Base-by-base conservation (phyloP, 2,797 vertebrate species). In the Cryptoblepharus egeriae region DNA sequence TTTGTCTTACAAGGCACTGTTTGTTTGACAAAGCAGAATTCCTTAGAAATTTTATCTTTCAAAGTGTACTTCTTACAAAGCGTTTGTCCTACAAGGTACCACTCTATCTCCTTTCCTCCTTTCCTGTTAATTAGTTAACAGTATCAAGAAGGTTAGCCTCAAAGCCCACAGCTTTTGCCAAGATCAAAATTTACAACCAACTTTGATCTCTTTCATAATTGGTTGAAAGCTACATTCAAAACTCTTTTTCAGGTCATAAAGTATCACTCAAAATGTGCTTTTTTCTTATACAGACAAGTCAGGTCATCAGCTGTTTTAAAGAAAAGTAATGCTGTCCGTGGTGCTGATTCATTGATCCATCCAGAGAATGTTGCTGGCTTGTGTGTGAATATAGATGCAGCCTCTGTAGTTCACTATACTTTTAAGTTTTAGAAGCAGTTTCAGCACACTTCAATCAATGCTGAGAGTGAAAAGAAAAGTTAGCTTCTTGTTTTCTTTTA, bases 291-390 rank as follows among this genome's bases (percentile, higher is more conserved):
- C 26, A 42, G 24, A 57, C 13, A 3, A 24, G 49, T 24, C 30
- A 32, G 11, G 3, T 15, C 26, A 5, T 37, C 15, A 9, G 28
- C 16, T 28, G 18, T 42, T 70, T 60, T 22, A 15, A 49, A 80
- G 26, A 3, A 18, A 61, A 80, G 26, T 52, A 15, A 18, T 3
- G 12, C 75, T 71, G 45, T 70, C 75, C 75, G 28, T 77, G 67
- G 81, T 83, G 18, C 57, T 77, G 75, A 77, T 39, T 37, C 35
- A 55, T 55, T n/a, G 28, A 70, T n/a, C 35, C 45, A 37, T 49
- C 6, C 45, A 22, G 12, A 30, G 42, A 70, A 49, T 18, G 12
- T 77, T 64, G 10, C 32, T 77, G 32, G 4, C 37, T 83, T 77
- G 16, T 55, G 8, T 20, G 60, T 70, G 32, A 71, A 63, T 70